Evolutionary conservation across 2,797 vertebrate genomes (phyloP).

Genomic region (Apogon talboti): DNA sequence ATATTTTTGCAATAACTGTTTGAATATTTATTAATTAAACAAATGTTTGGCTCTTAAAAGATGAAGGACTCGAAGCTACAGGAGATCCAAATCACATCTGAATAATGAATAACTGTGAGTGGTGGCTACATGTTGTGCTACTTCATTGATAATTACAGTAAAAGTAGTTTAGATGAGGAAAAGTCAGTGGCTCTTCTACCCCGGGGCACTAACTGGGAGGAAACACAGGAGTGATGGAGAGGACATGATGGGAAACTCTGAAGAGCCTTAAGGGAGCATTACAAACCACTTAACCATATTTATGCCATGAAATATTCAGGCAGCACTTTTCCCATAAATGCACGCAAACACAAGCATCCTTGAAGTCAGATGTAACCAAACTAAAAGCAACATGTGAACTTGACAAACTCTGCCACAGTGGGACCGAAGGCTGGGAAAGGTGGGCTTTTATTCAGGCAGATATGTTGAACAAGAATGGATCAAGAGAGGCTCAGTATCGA

Average conservation of each 20-base stretch:
- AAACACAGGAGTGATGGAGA: slow-evolving; percentile 40
- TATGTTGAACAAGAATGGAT: no score
- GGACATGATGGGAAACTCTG: slow-evolving; percentile 62
- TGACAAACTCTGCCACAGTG: slow-evolving; percentile 23
- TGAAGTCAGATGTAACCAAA: slow-evolving; percentile 50
- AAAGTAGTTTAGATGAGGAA: slow-evolving; percentile 22
- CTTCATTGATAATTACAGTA: slow-evolving; percentile 23
- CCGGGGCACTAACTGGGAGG: slow-evolving; percentile 26
- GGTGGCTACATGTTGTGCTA: not conserved
- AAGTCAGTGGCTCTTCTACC: slow-evolving; percentile 32
- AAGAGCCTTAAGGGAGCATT: slow-evolving; percentile 66
- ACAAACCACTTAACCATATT: slow-evolving; percentile 76
- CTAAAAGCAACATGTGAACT: slow-evolving; percentile 55
- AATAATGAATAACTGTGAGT: not conserved
- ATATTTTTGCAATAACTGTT: no score
- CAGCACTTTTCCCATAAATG: slow-evolving; percentile 58
- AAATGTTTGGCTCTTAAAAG: not conserved
- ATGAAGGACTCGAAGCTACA: not conserved
- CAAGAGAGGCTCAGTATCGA: no score
- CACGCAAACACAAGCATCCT: slow-evolving; percentile 37
- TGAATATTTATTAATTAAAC: not conserved
- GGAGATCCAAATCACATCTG: not conserved
- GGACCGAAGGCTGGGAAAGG: slow-evolving; percentile 21
- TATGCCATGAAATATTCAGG: slow-evolving; percentile 79
- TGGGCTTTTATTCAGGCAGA: not conserved